Percentiles rank a stretch among this genome's conserved stretches.
phyloP scores from a whole-genome alignment of 2,888 invertebrate species.

The Nomada goodeniana region DNA sequence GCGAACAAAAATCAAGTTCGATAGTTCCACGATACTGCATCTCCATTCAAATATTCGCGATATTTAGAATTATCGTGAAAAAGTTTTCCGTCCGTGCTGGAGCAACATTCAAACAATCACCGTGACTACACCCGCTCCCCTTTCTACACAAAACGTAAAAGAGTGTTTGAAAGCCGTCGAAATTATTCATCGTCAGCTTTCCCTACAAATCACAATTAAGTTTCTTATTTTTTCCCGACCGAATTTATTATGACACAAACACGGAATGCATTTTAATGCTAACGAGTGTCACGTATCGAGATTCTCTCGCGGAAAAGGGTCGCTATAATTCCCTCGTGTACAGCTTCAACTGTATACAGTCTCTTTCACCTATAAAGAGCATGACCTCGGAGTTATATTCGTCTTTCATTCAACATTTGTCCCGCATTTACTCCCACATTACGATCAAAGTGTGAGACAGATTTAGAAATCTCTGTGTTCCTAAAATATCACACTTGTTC shows the following conservation, averaged over 20 bases:
- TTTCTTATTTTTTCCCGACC: too few species aligned
- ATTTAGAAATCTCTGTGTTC: not conserved
- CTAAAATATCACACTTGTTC: constrained; percentile 8
- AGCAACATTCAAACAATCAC: too few species aligned
- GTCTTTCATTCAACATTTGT: not conserved
- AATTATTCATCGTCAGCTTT: not conserved
- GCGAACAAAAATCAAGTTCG: not conserved
- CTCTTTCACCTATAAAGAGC: not conserved
- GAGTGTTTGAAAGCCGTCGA: not conserved
- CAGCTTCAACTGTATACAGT: too few species aligned
- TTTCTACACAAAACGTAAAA: not conserved
- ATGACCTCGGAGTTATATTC: not conserved
- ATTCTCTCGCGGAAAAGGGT: not conserved
- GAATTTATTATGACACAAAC: too few species aligned
- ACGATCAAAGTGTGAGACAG: not conserved
- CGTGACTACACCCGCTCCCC: too few species aligned
- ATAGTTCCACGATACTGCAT: not conserved
- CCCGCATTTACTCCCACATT: not conserved
- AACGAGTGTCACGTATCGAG: not conserved
- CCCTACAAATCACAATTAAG: too few species aligned
- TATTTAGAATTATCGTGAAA: not conserved
- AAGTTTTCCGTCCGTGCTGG: too few species aligned
- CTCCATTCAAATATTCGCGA: not conserved
- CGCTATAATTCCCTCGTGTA: not conserved
- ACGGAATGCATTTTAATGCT: not conserved